These are phyloP conservation scores for Austrolebias charrua DNA, from an alignment of 2,797 vertebrate genomes.

Conservation along the genomic window DNA sequence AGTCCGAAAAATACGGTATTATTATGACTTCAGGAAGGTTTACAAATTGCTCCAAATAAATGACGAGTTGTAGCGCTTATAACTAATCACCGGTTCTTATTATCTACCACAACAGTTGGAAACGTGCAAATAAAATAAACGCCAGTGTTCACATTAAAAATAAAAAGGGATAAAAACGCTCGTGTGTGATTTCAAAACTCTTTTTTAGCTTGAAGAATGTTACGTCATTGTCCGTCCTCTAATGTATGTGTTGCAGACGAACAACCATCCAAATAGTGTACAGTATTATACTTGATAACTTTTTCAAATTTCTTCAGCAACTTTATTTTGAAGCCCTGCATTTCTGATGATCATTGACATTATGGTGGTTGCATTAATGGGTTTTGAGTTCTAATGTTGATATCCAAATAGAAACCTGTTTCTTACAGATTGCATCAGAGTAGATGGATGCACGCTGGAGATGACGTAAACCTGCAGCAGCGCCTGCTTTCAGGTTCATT, in stretches of 20 bases:
- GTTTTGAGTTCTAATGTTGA: constrained; percentile 14
- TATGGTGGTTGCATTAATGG: constrained; percentile 8
- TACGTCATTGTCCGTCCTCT: constrained; percentile 1
- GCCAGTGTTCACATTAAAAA: too few species aligned
- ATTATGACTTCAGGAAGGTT: constrained; percentile 35
- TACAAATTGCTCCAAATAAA: constrained; percentile 33
- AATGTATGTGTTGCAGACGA: background rate
- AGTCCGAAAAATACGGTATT: background rate
- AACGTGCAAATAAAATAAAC: constrained; percentile 16
- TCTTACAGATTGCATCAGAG: constrained; percentile 8
- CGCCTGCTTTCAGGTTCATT: background rate
- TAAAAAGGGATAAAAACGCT: constrained; percentile 3
- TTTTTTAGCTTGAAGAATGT: constrained; percentile 19
- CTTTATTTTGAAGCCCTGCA: background rate
- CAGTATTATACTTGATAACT: too few species aligned
- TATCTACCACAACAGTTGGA: constrained; percentile 17
- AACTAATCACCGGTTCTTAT: constrained; percentile 18
- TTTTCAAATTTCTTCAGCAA: background rate
- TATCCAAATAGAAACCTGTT: background rate
- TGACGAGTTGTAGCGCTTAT: constrained; percentile 3
- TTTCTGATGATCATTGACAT: background rate
- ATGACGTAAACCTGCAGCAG: background rate
- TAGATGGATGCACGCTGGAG: background rate
- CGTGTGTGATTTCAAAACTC: constrained; percentile 6
- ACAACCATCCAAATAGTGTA: too few species aligned